Conservation (phyloP, 2,113 vertebrate genomes). For the Grantiella picta region DNA sequence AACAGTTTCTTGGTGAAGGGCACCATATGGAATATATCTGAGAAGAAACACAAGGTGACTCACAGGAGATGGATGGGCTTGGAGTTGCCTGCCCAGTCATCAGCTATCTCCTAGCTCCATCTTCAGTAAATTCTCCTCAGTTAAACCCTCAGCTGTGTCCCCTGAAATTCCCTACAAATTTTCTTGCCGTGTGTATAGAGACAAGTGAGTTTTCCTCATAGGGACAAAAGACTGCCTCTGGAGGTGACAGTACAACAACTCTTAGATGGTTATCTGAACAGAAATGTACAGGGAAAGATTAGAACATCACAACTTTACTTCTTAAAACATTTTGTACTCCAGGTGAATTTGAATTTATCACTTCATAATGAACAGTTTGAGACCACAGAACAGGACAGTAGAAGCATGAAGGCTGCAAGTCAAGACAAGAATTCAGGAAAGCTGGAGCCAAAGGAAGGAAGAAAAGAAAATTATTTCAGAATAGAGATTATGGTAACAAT, state of each 20-base stretch:
- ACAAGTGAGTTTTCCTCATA: background rate
- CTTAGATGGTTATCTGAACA: background rate
- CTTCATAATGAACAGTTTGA: background rate
- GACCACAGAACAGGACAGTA: background rate
- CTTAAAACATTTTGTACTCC: background rate
- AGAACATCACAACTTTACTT: background rate
- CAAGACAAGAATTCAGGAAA: background rate
- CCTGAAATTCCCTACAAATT: background rate
- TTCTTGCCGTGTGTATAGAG: background rate
- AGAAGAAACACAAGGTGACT: background rate
- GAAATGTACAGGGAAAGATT: background rate
- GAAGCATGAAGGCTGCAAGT: background rate
- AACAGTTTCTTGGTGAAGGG: background rate
- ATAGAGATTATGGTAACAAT: rapidly evolving
- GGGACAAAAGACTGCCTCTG: background rate
- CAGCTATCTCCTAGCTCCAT: background rate
- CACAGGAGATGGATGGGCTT: background rate
- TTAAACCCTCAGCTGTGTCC: background rate
- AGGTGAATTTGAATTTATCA: background rate
- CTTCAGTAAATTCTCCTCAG: background rate
- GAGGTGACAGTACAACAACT: background rate
- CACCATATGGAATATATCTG: background rate
- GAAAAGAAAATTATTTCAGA: background rate
- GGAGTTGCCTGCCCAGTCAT: background rate
- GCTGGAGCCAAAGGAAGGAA: background rate